phyloP scores from a whole-genome alignment of 2,888 invertebrate genomes.

The Metallyticus violacea region DNA sequence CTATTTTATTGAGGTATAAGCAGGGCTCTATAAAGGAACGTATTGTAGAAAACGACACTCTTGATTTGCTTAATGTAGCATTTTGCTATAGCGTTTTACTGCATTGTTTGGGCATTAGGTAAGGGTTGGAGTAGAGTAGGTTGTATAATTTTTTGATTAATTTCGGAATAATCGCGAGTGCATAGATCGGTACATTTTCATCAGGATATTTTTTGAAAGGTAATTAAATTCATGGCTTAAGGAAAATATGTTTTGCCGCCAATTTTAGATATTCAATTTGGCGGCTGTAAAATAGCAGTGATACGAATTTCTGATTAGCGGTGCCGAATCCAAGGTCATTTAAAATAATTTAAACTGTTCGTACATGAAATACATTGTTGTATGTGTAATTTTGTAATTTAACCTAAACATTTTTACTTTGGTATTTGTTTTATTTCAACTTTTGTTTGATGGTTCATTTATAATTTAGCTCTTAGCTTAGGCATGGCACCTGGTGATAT shows the following conservation, averaged over 20 bases:
- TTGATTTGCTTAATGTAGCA: conserved; percentile 19
- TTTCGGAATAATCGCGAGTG: not conserved
- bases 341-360: not conserved
- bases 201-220: not conserved
- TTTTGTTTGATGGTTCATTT: not conserved
- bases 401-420: not conserved
- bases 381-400: not conserved
- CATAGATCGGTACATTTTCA: not conserved
- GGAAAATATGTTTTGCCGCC: not conserved
- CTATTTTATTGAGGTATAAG: not conserved
- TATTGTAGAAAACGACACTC: not conserved
- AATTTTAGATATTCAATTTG: not conserved
- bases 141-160: not conserved
- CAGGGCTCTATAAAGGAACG: not conserved
- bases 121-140: not conserved
- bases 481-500: not conserved
- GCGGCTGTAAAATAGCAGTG: not conserved
- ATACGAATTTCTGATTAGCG: not conserved
- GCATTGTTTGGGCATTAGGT: conserved; percentile 21
- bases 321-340: not conserved
- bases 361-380: not conserved
- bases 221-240: not conserved
- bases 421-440: not conserved
- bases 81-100: conserved; percentile 4
- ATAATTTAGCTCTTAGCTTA: not conserved